Base-by-base conservation (phyloP, 2,888 invertebrate genomes). In the Drosophila limbata region DNA sequence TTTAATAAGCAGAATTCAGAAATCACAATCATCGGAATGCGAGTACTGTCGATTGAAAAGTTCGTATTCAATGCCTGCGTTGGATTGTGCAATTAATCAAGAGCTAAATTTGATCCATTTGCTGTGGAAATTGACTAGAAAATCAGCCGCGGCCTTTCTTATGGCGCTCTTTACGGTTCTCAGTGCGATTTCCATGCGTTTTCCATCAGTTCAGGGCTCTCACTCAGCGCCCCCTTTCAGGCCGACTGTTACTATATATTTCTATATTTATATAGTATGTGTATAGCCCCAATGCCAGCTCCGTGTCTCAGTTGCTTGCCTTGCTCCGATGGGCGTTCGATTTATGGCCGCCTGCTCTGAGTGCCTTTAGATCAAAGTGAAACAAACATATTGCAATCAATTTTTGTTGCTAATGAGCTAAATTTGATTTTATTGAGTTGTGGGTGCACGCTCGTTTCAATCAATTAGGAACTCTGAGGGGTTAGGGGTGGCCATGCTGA, bases 361-460 rank as follows among this genome's bases (percentile, higher is more conserved):
- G 79, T 81, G 77, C 69, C 73, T 77, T 68, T 68, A 79, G 79
- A 79, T 79, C 79, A 79, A 79, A 79, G 81, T 64, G 75, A 76
- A 66, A 37, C 73, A 70, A 81, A 82, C 78, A 75, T 77, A 84
- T 78, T 82, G 86, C 89, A 76, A 86, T 89, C 83, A 85, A 85
- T 88, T 87, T 81, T 77, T 76, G 83, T 74, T 82, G 74, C 86
- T 88, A 85, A 89, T 85, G 86, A 85, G 86, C 66, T 76, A 73
- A 82, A 89, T 85, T 89, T 82, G 77, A 80, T 82, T 89, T 89
- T 82, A 89, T 89, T 88, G 73, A 89, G 80, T 85, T 81, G 74
- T 76, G 64, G 55, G 59, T 37, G 53, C 50, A 25, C 39, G 50
- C 47, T 31, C 51, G 40, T 48, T 45, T 19, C 51, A 25, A 56